phyloP scores from a whole-genome alignment of 2,888 invertebrate genomes.

The Ochlodes sylvanus region DNA sequence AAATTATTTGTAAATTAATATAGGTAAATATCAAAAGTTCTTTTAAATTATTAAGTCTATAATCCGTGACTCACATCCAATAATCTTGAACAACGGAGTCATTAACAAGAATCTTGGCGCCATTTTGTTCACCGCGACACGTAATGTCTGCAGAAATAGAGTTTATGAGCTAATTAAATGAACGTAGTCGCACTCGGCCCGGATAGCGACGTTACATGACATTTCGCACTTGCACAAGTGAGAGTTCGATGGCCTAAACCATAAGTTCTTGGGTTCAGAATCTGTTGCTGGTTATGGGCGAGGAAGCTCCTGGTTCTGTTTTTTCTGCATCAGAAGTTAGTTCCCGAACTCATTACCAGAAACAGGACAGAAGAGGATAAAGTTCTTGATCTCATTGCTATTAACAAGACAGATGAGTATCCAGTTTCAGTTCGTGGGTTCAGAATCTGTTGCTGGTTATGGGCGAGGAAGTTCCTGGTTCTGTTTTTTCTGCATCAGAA shows the following conservation, averaged over 20 bases:
- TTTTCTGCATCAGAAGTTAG: neutral
- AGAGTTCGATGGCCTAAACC: conserved; percentile 12
- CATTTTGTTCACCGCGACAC: conserved; percentile 3
- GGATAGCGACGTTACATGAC: conserved; percentile 65
- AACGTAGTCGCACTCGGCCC: conserved; percentile 52
- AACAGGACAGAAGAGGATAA: neutral
- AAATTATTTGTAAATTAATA: too few species aligned
- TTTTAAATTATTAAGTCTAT: too few species aligned
- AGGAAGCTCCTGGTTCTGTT: neutral
- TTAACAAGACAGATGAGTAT: too few species aligned
- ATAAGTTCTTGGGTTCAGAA: neutral
- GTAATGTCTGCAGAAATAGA: conserved; percentile 63
- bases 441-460: neutral
- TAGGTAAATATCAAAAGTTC: too few species aligned
- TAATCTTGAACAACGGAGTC: conserved; percentile 8
- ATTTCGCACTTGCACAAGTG: conserved; percentile 59
- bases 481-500: too few species aligned
- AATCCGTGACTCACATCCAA: neutral
- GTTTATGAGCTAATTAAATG: conserved; percentile 76
- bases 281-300: neutral
- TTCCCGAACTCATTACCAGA: neutral
- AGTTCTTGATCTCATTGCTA: neutral
- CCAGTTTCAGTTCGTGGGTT: neutral
- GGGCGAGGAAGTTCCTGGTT: neutral
- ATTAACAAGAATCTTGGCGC: conserved; percentile 30